A percentile compares a stretch with the other conserved stretches of the same genome.
Conservation (phyloP, 2,797 vertebrate species). For the Alca torda region DNA sequence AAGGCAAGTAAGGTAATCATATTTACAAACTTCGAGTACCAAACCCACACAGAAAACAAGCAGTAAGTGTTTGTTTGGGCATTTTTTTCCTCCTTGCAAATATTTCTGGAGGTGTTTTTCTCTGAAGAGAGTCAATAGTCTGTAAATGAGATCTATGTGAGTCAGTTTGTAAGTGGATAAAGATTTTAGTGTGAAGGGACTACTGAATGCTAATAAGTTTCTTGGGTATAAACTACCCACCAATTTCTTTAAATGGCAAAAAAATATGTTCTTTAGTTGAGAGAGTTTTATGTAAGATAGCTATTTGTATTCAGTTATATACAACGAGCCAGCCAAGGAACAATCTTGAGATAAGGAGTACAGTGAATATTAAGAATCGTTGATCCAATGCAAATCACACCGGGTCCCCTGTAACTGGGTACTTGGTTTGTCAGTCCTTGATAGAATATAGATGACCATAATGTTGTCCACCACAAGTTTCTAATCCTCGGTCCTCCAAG, state of each 20-base stretch:
- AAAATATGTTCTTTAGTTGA: neutral
- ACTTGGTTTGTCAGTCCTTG: neutral
- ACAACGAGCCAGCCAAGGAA: neutral
- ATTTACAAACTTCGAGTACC: neutral
- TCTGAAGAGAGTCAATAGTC: neutral
- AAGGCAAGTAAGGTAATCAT: neutral
- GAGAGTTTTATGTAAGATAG: neutral
- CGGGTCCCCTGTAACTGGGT: fast-evolving
- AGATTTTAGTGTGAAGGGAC: neutral
- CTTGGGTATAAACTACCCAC: neutral
- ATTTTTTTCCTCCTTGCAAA: neutral
- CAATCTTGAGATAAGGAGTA: neutral
- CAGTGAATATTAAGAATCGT: neutral
- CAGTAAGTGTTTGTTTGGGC: neutral
- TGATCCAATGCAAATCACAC: neutral
- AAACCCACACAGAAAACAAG: neutral
- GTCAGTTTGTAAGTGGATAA: neutral
- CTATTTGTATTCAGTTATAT: neutral
- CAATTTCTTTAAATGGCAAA: neutral
- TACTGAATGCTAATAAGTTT: neutral
- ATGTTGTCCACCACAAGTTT: fast-evolving
- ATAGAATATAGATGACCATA: neutral
- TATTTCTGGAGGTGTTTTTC: neutral
- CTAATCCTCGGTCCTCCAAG: neutral
- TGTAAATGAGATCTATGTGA: neutral